Base-by-base conservation (phyloP, 2,797 vertebrate genomes). In the Austrolebias charrua region DNA sequence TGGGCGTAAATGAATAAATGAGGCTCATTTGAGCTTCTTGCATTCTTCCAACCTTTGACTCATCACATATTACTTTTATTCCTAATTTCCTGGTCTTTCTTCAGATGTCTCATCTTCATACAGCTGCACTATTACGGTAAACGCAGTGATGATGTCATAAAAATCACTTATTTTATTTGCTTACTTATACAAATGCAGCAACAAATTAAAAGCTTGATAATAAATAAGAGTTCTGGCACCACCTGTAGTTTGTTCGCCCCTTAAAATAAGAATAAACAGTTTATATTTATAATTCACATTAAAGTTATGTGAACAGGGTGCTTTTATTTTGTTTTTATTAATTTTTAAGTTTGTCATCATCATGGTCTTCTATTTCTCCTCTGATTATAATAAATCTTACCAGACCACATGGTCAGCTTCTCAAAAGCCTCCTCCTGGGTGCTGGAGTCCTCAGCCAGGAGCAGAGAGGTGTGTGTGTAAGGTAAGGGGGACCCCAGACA, bases 381-480 rank as follows among this genome's bases (percentile, higher is more conserved):
- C 45, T 48, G 51, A 10, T 45, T 10, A 0, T 38, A 16, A 6
- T 13, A 65, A 63, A 67, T 73, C 95, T 92, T 89, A 98, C 96
- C 96, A 11, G 96, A 96, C 96, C 96, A 98, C 87, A 98, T 95
- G 90, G 94, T 89, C 54, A 98, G 76, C 78, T 98, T 98, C 77
- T 95, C 93, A 46, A 92, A 93, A 63, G 94, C 96, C 75, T 98
- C 95, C 53, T 96, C 95, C 72, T 98, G 96, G 1, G 93, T 94
- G 55, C 52, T 82, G 29, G 96, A 98, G 85, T 98, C 96, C 63
- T 93, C 92, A 0, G 96, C 95, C 92, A 98, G 90, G 53, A 93
- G 42, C 69, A 95, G 93, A 61, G 96, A 95, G 7, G 96, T 98
- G 74, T 95, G 93, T 11, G 89, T 92, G 88, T 98, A 98, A 0